Evolutionary conservation across 2,113 vertebrate genomes (phyloP).

Genomic region (Bombycilla garrulus): DNA sequence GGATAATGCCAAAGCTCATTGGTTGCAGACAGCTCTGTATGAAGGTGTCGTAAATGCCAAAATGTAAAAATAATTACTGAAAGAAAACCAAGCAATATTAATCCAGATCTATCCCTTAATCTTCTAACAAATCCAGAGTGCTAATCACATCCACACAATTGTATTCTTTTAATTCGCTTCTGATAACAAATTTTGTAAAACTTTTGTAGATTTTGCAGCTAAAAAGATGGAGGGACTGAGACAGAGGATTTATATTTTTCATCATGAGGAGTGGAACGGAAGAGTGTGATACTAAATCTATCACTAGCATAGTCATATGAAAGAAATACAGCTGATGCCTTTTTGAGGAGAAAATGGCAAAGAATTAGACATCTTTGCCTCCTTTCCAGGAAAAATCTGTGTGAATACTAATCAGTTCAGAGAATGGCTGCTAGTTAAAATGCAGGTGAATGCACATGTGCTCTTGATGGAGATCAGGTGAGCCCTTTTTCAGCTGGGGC

Average conservation of each 20-base stretch:
- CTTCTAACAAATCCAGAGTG: background rate
- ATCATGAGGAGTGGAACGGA: background rate
- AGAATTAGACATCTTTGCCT: background rate
- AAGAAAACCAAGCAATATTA: background rate
- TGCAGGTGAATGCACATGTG: background rate
- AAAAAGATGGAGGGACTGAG: background rate
- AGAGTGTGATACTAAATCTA: background rate
- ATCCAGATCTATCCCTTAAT: background rate
- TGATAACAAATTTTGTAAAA: background rate
- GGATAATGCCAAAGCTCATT: background rate
- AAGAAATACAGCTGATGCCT: background rate
- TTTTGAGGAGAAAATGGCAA: background rate
- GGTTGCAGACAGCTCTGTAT: background rate
- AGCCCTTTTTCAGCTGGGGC: background rate
- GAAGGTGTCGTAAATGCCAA: background rate
- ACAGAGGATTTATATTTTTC: background rate
- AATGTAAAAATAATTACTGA: background rate
- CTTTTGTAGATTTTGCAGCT: background rate
- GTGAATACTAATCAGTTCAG: background rate
- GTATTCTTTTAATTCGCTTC: background rate
- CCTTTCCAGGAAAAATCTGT: background rate
- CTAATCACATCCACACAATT: background rate
- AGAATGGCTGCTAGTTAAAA: background rate
- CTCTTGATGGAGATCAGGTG: background rate
- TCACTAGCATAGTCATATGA: background rate